Percentiles rank a stretch among this genome's conserved stretches.
phyloP scores from a whole-genome alignment of 2,113 vertebrate species.

The Anoplopoma fimbria region DNA sequence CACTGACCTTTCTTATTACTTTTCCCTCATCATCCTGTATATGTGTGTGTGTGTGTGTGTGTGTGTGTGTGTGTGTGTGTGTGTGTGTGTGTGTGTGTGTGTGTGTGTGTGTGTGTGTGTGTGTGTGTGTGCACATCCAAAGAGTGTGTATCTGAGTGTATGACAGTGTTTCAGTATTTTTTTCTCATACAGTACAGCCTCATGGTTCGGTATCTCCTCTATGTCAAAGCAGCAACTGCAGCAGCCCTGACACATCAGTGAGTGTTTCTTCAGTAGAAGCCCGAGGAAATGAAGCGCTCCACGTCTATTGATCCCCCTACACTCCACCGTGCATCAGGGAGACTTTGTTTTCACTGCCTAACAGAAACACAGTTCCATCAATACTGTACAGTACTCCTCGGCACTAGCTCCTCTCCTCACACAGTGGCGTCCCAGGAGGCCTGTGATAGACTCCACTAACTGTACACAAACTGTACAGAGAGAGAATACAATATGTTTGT shows the following conservation, averaged over 20 bases:
- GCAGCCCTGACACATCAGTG: slow-evolving; percentile 80
- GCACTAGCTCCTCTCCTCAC: slow-evolving; percentile 73
- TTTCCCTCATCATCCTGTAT: slow-evolving; percentile 31
- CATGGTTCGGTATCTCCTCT: slow-evolving; percentile 67
- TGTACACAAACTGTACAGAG: slow-evolving; percentile 79
- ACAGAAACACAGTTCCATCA: slow-evolving; percentile 84
- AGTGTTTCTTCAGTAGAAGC: slow-evolving; percentile 80
- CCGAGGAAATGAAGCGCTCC: slow-evolving; percentile 81
- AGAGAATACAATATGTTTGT: slow-evolving; percentile 82
- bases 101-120: background rate
- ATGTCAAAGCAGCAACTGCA: slow-evolving; percentile 74
- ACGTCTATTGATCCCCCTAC: slow-evolving; percentile 82
- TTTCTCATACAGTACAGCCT: slow-evolving; percentile 44
- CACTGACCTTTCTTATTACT: slow-evolving; percentile 54
- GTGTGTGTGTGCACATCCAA: background rate
- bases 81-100: background rate
- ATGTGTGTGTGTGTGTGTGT: background rate
- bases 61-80: background rate
- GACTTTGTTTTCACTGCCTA: slow-evolving; percentile 84
- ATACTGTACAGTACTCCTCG: slow-evolving; percentile 79
- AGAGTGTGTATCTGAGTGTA: background rate
- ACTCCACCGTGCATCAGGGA: slow-evolving; percentile 81
- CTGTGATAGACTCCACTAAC: slow-evolving; percentile 82
- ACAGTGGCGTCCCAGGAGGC: slow-evolving; percentile 79
- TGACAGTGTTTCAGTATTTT: slow-evolving; percentile 17